These are phyloP conservation scores for Cetoscarus ocellatus DNA, from an alignment of 2,797 vertebrate genomes.

Conservation along the genomic window DNA sequence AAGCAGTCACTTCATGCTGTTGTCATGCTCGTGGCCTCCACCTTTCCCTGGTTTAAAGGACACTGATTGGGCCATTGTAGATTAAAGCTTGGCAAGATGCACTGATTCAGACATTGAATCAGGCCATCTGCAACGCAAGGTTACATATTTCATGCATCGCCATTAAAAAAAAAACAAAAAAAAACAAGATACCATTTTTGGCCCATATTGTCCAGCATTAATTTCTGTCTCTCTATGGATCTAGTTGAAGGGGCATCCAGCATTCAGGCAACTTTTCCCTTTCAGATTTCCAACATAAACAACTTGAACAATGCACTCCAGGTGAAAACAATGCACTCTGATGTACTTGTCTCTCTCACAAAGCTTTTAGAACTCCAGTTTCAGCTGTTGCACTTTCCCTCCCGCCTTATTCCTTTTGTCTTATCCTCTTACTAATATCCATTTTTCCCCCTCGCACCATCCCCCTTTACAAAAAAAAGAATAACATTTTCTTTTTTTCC, in stretches of 20 bases:
- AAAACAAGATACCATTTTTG: too few relatives aligned
- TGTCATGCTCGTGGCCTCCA: too few relatives aligned
- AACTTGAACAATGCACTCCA: slow-evolving; percentile 12
- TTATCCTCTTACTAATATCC: slow-evolving; percentile 37
- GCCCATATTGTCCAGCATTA: slow-evolving; percentile 9
- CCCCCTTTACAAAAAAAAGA: slow-evolving; percentile 23
- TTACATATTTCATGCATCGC: too few relatives aligned
- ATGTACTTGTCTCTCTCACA: slow-evolving; percentile 18
- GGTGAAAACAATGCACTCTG: slow-evolving; percentile 10
- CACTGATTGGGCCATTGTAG: too few relatives aligned
- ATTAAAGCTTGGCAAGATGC: too few relatives aligned
- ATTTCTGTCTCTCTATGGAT: slow-evolving; percentile 32
- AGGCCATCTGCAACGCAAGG: too few relatives aligned
- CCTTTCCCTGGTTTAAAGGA: too few relatives aligned
- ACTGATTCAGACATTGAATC: too few relatives aligned
- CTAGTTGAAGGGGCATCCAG: neutral
- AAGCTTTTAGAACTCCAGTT: slow-evolving; percentile 40
- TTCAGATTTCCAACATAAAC: slow-evolving; percentile 6
- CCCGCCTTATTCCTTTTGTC: slow-evolving; percentile 1
- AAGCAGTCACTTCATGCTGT: too few relatives aligned
- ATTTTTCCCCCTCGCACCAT: slow-evolving; percentile 25
- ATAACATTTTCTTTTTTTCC: slow-evolving; percentile 59
- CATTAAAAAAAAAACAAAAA: too few relatives aligned
- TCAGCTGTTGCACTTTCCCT: slow-evolving; percentile 31
- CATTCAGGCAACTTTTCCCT: neutral